Percentiles rank a stretch among this genome's conserved stretches.
These are phyloP conservation scores for Creontiades dilutus DNA, from an alignment of 2,888 invertebrate genomes.

Conservation along the genomic window DNA sequence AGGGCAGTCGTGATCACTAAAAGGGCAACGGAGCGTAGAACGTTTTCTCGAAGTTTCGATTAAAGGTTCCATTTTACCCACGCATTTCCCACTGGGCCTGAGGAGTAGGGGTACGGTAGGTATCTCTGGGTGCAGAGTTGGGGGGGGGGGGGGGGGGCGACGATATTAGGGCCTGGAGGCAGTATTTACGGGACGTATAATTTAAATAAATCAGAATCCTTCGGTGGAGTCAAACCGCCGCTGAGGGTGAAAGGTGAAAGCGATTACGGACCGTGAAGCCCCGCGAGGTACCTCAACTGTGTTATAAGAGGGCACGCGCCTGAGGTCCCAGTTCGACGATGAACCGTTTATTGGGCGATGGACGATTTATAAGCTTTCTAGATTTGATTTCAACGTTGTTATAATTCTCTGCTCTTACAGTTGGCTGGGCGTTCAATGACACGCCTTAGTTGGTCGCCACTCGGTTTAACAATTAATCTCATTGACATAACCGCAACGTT, in stretches of 20 bases:
- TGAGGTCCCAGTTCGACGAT: not conserved
- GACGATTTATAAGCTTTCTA: not conserved
- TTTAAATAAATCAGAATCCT: conserved; percentile 63
- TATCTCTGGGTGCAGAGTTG: not conserved
- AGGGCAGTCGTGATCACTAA: conserved; percentile 46
- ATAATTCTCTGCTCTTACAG: no score
- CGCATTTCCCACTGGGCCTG: conserved; percentile 32
- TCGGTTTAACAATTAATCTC: no score
- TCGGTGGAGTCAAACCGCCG: not conserved
- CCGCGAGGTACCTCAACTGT: not conserved
- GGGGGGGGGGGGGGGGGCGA: not conserved
- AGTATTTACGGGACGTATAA: conserved; percentile 60
- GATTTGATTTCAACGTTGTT: not conserved
- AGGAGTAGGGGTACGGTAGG: not conserved
- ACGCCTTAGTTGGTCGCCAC: no score
- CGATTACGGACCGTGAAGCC: conserved; percentile 52
- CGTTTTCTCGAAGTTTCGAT: conserved; percentile 49
- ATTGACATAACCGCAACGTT: no score
- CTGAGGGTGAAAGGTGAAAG: conserved; percentile 55
- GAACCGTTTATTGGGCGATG: no score
- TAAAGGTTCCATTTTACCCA: conserved; percentile 56
- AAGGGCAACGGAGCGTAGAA: conserved; percentile 51
- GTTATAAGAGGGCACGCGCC: conserved; percentile 9
- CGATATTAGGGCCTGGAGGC: conserved; percentile 42
- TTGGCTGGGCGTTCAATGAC: no score